phyloP scores from a whole-genome alignment of 2,113 vertebrate species.

The Cololabis saira region DNA sequence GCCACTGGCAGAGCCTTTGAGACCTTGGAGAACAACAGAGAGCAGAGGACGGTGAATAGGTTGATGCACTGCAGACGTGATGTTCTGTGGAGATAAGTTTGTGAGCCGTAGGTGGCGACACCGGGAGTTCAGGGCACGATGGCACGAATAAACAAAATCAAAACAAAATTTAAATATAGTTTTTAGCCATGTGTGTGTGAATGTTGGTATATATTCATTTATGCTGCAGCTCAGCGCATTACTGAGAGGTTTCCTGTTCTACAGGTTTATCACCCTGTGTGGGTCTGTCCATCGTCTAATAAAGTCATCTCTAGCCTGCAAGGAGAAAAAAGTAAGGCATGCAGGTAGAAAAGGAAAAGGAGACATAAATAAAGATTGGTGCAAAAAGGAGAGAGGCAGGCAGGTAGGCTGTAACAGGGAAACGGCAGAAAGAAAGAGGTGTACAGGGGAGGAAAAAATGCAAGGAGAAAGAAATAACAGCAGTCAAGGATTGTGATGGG shows the following conservation, averaged over 20 bases:
- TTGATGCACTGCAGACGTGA: constrained; percentile 39
- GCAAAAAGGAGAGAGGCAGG: constrained; percentile 38
- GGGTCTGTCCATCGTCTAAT: constrained; percentile 67
- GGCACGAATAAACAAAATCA: constrained; percentile 22
- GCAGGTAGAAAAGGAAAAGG: constrained; percentile 31
- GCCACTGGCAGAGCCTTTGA: constrained; percentile 42
- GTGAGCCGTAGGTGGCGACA: constrained; percentile 42
- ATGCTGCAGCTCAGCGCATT: constrained; percentile 48
- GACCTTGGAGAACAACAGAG: constrained; percentile 34
- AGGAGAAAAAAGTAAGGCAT: constrained; percentile 43
- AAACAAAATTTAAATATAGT: constrained; percentile 25
- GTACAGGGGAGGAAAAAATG: constrained; percentile 43
- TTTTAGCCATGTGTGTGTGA: background rate
- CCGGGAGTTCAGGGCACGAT: constrained; percentile 17
- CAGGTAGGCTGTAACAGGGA: constrained; percentile 18
- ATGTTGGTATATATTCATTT: constrained; percentile 27
- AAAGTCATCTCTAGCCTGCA: constrained; percentile 71
- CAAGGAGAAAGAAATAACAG: constrained; percentile 60
- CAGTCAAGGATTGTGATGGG: constrained; percentile 56
- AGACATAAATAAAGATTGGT: constrained; percentile 47
- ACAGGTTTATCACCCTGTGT: constrained; percentile 63
- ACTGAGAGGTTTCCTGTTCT: constrained; percentile 61
- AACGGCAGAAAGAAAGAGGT: constrained; percentile 50
- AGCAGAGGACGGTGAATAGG: constrained; percentile 23
- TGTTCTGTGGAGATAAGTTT: constrained; percentile 64